Evolutionary conservation across 2,888 invertebrate species (phyloP), one percentile per base, ranked within the genome.

Genomic region (Metellina segmentata): DNA sequence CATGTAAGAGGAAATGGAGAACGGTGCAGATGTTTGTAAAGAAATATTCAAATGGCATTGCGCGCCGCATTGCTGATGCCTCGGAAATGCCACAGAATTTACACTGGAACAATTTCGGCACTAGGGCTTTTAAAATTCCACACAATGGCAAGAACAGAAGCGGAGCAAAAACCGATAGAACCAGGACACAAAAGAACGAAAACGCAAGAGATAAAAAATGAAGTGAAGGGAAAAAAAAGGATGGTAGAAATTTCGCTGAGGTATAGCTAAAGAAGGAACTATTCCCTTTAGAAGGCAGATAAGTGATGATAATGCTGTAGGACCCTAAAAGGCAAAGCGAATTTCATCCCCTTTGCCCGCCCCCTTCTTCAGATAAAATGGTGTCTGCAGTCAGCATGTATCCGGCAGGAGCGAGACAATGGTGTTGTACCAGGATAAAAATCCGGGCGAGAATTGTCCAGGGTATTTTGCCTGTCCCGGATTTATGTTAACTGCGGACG

Each of bases 291-390:
- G 70, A 61, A 81, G 70, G 77, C 52, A 82, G 77, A 90, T 88
- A 88, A 88, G 81, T 74, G 81, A 88, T 52, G 81, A 88, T 85
- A 90, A 78, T 90, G 79, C 85, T 51, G 19, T 48, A 74, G 70
- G 71, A 85, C 79, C 79, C 83, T 90, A 79, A 90, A 89, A 90
- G 77, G 90, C 53, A 77, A 90, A 90, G 53, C 83, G 79, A 85
- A 90, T 85, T 79, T 83, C 77, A 19, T 48, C 51, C 16, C n/a
- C 49, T 49, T 52, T 78, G 7, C 19, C 49, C 72, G 4, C 51
- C 72, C n/a, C 82, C 34, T 82, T 49, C 83, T 19, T 13, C 19
- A 81, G 88, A 88, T 88, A 88, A 88, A 81, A 85, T 69, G 85
- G 85, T 78, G 53, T 72, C 49, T 53, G 19, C 77, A 75, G 83